Base-by-base conservation (phyloP, 1,140 invertebrate species). In the Drosophila ogumai region DNA sequence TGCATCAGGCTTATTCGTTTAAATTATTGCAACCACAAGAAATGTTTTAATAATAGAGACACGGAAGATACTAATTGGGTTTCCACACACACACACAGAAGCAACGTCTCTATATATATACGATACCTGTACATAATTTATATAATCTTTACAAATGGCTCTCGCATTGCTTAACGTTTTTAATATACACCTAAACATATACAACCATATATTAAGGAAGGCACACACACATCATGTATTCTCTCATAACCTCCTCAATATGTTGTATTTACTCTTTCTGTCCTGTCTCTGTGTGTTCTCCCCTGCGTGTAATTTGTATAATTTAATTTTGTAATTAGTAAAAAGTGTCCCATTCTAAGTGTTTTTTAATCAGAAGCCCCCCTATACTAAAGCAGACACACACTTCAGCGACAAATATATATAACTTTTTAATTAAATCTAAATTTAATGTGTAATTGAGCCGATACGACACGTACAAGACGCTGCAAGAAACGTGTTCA, bases 321-420 rank as follows among this genome's bases (percentile, higher is more conserved):
- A 52, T 86, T 87, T 84, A 87, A 84, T 65, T 80, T 67, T 87
- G 84, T 87, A 87, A 87, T 84, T 87, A 87, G 82, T 88, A 63
- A 55, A 88, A 85, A 79, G 81, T 55, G 47, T 74, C 47, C 79
- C 43, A 34, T 46, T 65, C 57, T 86, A 86, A 73, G 68, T 86
- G 81, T 68, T 68, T 82, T 78, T 79, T 59, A 66, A 67, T 61
- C 52, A 34, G 22, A 69, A 82, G n/a, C 57, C 49, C 38, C 25
- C 47, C 10, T 17, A 17, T 59, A 56, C 34, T 49, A 44, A 15
- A 22, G 19, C 49, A 32, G 55, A 63, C 52, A 71, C 61, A 58
- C 58, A 71, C 31, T 32, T 32, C 12, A 17, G 58, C 38, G 40
- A 54, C 67, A 54, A 67, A 82, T 32, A 55, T 55, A 49, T 82